phyloP scores from a whole-genome alignment of 1,140 invertebrate species.

The Brachionus paranguensis region DNA sequence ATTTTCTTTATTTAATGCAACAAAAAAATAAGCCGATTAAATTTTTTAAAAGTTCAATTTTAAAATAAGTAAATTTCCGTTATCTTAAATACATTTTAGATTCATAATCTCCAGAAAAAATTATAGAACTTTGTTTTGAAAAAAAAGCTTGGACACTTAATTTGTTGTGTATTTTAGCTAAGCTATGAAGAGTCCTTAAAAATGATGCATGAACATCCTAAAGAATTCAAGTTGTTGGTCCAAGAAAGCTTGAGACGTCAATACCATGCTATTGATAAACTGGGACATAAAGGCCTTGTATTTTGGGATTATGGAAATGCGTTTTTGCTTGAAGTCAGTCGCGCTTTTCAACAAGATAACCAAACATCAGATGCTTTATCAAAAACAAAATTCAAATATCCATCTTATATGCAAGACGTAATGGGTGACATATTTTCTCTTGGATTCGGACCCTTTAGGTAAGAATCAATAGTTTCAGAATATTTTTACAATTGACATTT shows the following conservation, averaged over 20 bases:
- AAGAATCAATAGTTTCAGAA: too few species aligned
- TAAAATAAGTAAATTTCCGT: too few species aligned
- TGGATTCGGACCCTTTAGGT: conserved; percentile 65
- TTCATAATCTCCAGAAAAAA: neutral
- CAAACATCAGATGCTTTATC: neutral
- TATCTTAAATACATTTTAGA: neutral
- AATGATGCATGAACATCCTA: conserved; percentile 59
- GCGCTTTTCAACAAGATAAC: conserved; percentile 58
- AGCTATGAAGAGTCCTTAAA: conserved; percentile 56
- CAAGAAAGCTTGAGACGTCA: conserved; percentile 63
- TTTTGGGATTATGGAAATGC: conserved; percentile 71
- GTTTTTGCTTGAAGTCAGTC: conserved; percentile 63
- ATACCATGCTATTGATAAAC: conserved; percentile 61
- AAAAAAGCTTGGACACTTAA: neutral
- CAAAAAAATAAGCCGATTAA: too few species aligned
- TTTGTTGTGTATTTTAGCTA: conserved; percentile 45
- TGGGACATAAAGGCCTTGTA: conserved; percentile 60
- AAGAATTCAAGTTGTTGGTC: conserved; percentile 60
- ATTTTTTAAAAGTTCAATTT: too few species aligned
- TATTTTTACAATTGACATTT: neutral
- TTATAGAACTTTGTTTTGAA: neutral
- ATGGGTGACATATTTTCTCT: conserved; percentile 70
- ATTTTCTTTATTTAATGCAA: too few species aligned
- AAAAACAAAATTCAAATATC: conserved; percentile 60
- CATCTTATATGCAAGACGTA: conserved; percentile 67